These are phyloP conservation scores for Hassar affinis DNA, from an alignment of 2,113 vertebrate species.

Conservation along the genomic window DNA sequence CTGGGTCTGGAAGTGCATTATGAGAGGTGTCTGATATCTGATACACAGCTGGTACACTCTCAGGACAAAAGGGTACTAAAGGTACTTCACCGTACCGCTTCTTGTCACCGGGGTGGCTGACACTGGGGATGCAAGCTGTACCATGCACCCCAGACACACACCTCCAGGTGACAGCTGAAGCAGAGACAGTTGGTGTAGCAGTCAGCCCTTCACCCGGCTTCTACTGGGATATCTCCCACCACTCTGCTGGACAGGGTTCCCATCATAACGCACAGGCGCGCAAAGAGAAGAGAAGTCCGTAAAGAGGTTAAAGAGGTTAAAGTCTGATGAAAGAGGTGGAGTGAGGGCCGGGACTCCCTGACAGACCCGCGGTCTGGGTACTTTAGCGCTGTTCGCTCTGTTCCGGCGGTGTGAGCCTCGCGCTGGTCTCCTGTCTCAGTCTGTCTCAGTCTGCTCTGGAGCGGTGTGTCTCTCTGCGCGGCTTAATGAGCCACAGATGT, in stretches of 20 bases:
- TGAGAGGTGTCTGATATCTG: not conserved
- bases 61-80: not conserved
- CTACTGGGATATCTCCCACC: too few species aligned
- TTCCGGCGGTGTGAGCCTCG: constrained; percentile 4
- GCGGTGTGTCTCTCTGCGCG: too few species aligned
- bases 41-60: not conserved
- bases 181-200: too few species aligned
- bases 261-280: not conserved
- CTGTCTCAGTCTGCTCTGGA: not conserved
- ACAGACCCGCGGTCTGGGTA: constrained; percentile 20
- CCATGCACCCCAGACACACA: not conserved
- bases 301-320: not conserved
- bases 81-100: not conserved
- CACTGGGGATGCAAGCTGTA: too few species aligned
- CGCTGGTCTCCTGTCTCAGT: constrained; percentile 28
- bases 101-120: not conserved
- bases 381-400: constrained; percentile 18
- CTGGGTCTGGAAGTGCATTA: not conserved
- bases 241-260: not conserved
- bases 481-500: too few species aligned
- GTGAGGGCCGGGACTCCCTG: constrained; percentile 7
- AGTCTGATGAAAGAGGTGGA: not conserved
- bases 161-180: not conserved
- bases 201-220: too few species aligned
- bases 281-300: too few species aligned